Evolutionary conservation across 2,888 invertebrate genomes (phyloP).

Genomic region (Macrosoma leucophasiata): DNA sequence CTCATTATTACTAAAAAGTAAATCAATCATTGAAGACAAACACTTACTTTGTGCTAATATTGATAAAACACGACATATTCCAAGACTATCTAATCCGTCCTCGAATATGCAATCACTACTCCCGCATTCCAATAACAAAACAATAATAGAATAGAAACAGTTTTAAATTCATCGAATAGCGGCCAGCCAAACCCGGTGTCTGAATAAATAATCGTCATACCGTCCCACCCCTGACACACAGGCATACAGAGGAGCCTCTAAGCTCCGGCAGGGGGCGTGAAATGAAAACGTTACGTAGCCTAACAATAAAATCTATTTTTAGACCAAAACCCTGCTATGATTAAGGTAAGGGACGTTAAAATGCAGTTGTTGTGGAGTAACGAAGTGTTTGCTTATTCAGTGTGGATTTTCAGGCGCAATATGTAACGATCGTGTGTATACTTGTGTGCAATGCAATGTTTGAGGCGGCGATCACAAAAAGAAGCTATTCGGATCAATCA

Average conservation of each 20-base stretch:
- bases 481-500: conserved; percentile 87
- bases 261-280: conserved; percentile 49
- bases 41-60: too few relatives aligned
- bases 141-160: too few relatives aligned
- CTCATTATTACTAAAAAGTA: too few relatives aligned
- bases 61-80: too few relatives aligned
- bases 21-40: too few relatives aligned
- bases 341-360: conserved; percentile 45
- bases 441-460: conserved; percentile 53
- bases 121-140: too few relatives aligned
- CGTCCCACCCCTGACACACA: conserved; percentile 10
- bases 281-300: conserved; percentile 41
- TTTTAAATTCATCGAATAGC: neutral
- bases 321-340: conserved; percentile 56
- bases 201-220: neutral
- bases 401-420: conserved; percentile 46
- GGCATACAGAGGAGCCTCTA: conserved; percentile 21
- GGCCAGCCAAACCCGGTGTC: neutral
- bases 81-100: too few relatives aligned
- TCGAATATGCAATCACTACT: too few relatives aligned
- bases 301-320: conserved; percentile 40
- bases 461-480: conserved; percentile 67
- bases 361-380: conserved; percentile 1
- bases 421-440: conserved; percentile 51
- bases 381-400: conserved; percentile 18